Base-by-base conservation (phyloP, 2,797 vertebrate genomes). In the Glossophaga mutica region DNA sequence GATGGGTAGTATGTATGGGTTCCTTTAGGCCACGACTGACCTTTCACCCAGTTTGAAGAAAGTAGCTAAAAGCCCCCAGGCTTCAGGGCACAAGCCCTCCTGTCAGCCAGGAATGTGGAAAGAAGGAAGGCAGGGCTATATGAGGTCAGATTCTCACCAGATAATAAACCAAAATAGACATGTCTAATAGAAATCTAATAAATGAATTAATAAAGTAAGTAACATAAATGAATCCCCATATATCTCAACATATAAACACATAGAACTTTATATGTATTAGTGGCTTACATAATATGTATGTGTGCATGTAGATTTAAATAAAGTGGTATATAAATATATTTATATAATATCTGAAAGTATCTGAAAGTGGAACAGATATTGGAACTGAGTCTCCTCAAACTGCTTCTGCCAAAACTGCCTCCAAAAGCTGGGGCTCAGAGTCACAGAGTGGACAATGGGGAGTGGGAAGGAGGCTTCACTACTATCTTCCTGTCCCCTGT, bases 191-290 rank as follows among this genome's bases (percentile, higher is more conserved):
- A 96, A 98, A 95, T 94, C 96, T 91, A 97, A 96, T 97, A 97
- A 97, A 98, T 94, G 62, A 96, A 97, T 97, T 93, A 97, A 94
- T 97, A 91, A 96, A 94, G 57, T 89, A 95, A 96, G 94, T 90
- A 92, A 91, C 37, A 46, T 91, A 95, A 97, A 79, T 81, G 93
- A 97, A 93, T 95, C 62, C 91, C 67, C 70, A 93, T 92, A 88
- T 87, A 96, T 62, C 59, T 94, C 76, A 95, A 62, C 87, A 94
- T 76, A 97, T 96, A 97, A 97, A 97, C 77, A 88, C 91, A 94
- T 92, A 83, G 87, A 94, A 73, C 34, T 76, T 57, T 96, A 90
- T 96, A 84, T 92, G 81, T 76, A 90, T 90, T 95, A 95, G 55
- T 29, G 46, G 39, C 67, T 95, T 96, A 91, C 29, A 77, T 94